These are phyloP conservation scores for Anser brachyrhynchus DNA, from an alignment of 2,113 vertebrate species.

Conservation along the genomic window DNA sequence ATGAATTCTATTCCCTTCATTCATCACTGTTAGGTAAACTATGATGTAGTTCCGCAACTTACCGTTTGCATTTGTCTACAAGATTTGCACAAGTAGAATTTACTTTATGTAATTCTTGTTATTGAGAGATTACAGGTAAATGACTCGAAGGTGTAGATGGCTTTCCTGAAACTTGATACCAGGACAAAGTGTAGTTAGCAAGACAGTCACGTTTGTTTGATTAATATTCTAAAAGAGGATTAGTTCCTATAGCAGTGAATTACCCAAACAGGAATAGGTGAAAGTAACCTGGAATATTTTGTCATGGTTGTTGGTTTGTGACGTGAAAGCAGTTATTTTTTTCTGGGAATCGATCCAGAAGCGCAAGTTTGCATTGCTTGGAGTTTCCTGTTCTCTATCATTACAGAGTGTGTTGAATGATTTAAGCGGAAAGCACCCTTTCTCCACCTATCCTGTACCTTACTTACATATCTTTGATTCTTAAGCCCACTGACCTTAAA, in stretches of 20 bases:
- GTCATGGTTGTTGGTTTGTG: neutral
- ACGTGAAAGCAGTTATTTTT: neutral
- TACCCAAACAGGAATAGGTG: neutral
- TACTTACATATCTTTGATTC: neutral
- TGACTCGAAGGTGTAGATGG: neutral
- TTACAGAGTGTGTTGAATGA: neutral
- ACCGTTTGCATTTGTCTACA: neutral
- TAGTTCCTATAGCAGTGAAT: neutral
- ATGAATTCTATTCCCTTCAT: neutral
- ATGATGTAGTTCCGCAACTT: neutral
- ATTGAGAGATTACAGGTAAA: neutral
- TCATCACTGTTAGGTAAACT: neutral
- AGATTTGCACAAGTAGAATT: neutral
- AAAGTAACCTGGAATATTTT: neutral
- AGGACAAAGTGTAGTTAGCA: neutral
- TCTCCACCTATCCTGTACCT: neutral
- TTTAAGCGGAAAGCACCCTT: neutral
- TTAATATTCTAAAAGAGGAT: neutral
- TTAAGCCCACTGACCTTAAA: neutral
- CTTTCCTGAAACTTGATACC: neutral
- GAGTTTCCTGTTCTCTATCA: neutral
- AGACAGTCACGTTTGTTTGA: neutral
- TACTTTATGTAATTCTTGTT: neutral
- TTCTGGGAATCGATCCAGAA: slow-evolving; percentile 11
- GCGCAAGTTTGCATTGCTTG: neutral